Evolutionary conservation across 2,113 vertebrate genomes (phyloP).

Genomic region (Equus quagga): DNA sequence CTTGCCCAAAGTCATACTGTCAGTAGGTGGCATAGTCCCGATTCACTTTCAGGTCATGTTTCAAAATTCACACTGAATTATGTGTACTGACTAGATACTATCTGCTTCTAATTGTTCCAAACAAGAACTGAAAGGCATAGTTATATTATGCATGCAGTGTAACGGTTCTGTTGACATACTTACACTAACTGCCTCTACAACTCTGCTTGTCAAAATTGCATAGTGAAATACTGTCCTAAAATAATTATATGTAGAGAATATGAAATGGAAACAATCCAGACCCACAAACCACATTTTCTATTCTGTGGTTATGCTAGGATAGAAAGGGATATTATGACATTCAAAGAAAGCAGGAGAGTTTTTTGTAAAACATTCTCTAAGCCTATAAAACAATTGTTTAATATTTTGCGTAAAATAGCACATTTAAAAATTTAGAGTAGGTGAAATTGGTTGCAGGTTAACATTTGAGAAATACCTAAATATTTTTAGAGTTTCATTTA

Average conservation of each 20-base stretch:
- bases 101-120: neutral
- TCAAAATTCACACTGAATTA: neutral
- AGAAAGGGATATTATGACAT: constrained; percentile 70
- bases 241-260: constrained; percentile 46
- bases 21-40: neutral
- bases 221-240: neutral
- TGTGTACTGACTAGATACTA: neutral
- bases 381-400: constrained; percentile 64
- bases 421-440: constrained; percentile 77
- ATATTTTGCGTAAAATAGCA: constrained; percentile 76
- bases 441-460: constrained; percentile 15
- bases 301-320: constrained; percentile 58
- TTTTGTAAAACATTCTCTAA: constrained; percentile 66
- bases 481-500: neutral
- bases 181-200: neutral
- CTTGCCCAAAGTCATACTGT: neutral
- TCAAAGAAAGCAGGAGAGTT: constrained; percentile 64
- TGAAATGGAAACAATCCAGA: constrained; percentile 52
- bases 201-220: neutral
- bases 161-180: neutral
- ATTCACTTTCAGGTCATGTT: neutral
- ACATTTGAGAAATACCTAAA: neutral
- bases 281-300: constrained; percentile 71
- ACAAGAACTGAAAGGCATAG: neutral
- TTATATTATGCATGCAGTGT: neutral